A percentile compares a stretch with the other conserved stretches of the same genome.
phyloP scores from a whole-genome alignment of 1,140 invertebrate species.

The Papilio polytes region DNA sequence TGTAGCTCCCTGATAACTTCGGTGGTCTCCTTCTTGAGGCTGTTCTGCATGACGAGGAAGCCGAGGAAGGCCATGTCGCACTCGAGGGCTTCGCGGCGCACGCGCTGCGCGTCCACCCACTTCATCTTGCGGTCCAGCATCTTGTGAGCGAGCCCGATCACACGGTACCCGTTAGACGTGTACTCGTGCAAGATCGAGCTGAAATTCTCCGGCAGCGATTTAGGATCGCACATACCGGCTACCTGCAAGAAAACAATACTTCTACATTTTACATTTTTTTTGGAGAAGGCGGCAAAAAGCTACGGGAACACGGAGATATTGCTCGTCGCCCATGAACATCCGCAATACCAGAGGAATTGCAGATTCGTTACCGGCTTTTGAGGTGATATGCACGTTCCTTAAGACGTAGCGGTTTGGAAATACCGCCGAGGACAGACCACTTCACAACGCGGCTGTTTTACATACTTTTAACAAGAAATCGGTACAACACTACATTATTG shows the following conservation, averaged over 20 bases:
- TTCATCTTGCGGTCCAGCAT: conserved; percentile 85
- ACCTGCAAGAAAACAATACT: conserved; percentile 57
- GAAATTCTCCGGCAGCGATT: conserved; percentile 88
- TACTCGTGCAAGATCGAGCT: conserved; percentile 89
- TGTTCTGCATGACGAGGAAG: conserved; percentile 95
- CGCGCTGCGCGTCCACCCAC: conserved; percentile 85
- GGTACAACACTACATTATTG: too few relatives aligned
- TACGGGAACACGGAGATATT: too few relatives aligned
- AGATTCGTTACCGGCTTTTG: too few relatives aligned
- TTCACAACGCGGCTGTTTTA: too few relatives aligned
- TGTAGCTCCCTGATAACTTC: conserved; percentile 86
- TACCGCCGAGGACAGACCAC: too few relatives aligned
- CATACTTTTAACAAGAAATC: too few relatives aligned
- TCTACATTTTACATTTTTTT: not conserved
- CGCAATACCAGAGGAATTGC: too few relatives aligned
- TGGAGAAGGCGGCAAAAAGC: too few relatives aligned
- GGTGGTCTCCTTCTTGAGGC: conserved; percentile 93
- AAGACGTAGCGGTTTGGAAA: too few relatives aligned
- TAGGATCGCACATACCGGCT: conserved; percentile 80
- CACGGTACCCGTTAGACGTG: conserved; percentile 94
- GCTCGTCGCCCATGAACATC: too few relatives aligned
- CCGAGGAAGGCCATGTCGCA: conserved; percentile 93
- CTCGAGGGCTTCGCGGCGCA: conserved; percentile 88
- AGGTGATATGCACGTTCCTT: too few relatives aligned
- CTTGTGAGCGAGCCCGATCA: conserved; percentile 93